Evolutionary conservation across 2,797 vertebrate genomes (phyloP).

Genomic region (Centropyge bicolor): DNA sequence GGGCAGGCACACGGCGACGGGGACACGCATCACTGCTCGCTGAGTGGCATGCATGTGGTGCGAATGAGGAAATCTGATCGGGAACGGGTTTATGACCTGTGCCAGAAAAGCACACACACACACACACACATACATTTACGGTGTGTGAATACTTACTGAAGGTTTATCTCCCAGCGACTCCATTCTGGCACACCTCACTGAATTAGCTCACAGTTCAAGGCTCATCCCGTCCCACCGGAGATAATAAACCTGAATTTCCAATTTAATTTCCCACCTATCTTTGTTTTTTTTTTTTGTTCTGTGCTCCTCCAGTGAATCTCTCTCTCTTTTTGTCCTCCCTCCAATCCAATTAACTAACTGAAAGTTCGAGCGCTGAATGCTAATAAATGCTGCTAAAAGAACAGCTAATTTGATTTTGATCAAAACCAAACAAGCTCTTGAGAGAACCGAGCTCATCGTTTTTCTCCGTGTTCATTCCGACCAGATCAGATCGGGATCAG

Average conservation of each 20-base stretch:
- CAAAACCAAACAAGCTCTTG: conserved; percentile 66
- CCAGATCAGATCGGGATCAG: conserved; percentile 41
- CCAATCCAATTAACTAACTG: conserved; percentile 73
- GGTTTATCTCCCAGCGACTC: conserved; percentile 57
- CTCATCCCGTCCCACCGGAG: conserved; percentile 51
- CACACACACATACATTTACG: not conserved
- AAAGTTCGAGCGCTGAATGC: conserved; percentile 46
- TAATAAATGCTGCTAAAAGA: conserved; percentile 59
- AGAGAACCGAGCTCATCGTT: conserved; percentile 24
- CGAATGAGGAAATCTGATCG: conserved; percentile 51
- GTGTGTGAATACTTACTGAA: conserved; percentile 36
- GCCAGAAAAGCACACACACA: not conserved
- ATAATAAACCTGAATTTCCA: conserved; percentile 52
- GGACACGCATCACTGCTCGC: conserved; percentile 38
- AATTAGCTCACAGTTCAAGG: conserved; percentile 48
- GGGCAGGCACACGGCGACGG: not conserved
- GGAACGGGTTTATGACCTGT: conserved; percentile 29
- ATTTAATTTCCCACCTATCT: conserved; percentile 60
- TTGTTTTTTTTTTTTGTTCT: conserved; percentile 28
- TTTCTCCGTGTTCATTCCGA: conserved; percentile 19
- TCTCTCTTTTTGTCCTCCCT: conserved; percentile 27
- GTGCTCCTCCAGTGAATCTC: conserved; percentile 13
- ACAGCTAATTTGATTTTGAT: conserved; percentile 62
- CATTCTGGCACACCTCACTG: conserved; percentile 56
- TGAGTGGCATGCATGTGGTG: conserved; percentile 43